Evolutionary conservation across 1,140 invertebrate genomes (phyloP).

Genomic region (Meloidogyne chitwoodi): DNA sequence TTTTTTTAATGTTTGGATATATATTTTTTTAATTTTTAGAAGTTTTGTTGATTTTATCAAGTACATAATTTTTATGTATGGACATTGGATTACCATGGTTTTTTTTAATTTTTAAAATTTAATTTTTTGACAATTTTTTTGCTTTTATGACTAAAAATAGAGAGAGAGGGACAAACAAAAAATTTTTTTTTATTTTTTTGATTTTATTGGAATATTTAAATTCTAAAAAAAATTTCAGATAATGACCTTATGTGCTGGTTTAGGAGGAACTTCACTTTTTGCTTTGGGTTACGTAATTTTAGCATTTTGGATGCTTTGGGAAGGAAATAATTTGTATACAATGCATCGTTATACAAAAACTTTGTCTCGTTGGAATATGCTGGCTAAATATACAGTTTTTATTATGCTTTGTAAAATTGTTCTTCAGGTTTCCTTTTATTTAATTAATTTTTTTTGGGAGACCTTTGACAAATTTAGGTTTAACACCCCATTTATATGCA

Average conservation of each 20-base stretch:
- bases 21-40: slow-evolving; percentile 25
- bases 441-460: neutral
- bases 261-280: slow-evolving; percentile 58
- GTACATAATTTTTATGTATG: slow-evolving; percentile 51
- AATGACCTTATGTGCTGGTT: slow-evolving; percentile 50
- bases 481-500: too few relatives aligned
- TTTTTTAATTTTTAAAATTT: neutral
- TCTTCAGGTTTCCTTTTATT: slow-evolving; percentile 44
- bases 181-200: too few relatives aligned
- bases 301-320: slow-evolving; percentile 58
- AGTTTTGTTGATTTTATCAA: slow-evolving; percentile 58
- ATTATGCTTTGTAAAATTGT: slow-evolving; percentile 51
- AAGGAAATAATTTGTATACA: slow-evolving; percentile 58
- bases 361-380: slow-evolving; percentile 45
- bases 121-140: neutral
- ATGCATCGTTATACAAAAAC: slow-evolving; percentile 46
- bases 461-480: too few relatives aligned
- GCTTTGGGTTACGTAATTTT: slow-evolving; percentile 56
- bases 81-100: slow-evolving; percentile 56
- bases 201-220: too few relatives aligned
- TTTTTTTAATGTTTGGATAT: slow-evolving; percentile 12
- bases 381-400: slow-evolving; percentile 49
- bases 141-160: too few relatives aligned
- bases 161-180: too few relatives aligned
- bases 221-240: slow-evolving; percentile 9